phyloP scores from a whole-genome alignment of 2,797 vertebrate genomes.

The Pogonophryne albipinna region DNA sequence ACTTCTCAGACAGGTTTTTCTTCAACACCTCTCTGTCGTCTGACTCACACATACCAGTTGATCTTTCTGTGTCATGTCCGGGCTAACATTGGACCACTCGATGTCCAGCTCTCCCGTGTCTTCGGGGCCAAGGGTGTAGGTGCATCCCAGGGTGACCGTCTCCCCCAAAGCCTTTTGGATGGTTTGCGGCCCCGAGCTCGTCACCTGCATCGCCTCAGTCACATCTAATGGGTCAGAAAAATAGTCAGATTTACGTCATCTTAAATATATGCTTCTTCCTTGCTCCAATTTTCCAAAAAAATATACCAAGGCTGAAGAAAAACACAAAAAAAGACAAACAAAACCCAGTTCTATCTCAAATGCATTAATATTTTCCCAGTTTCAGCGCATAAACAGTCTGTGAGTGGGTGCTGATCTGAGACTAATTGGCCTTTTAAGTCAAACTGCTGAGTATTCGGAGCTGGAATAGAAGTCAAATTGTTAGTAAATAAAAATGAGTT shows the following conservation, averaged over 20 bases:
- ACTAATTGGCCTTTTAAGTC: constrained; percentile 75
- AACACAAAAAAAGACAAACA: constrained; percentile 17
- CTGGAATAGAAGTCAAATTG: constrained; percentile 31
- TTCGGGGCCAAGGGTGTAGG: constrained; percentile 78
- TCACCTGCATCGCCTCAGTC: constrained; percentile 85
- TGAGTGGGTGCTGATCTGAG: constrained; percentile 60
- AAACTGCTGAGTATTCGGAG: constrained; percentile 57
- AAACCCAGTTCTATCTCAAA: constrained; percentile 27
- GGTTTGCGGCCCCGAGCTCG: constrained; percentile 86
- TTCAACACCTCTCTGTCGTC: background rate
- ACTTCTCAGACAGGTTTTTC: constrained; percentile 7
- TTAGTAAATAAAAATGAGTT: constrained; percentile 29
- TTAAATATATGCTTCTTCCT: background rate
- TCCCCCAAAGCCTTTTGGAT: constrained; percentile 85
- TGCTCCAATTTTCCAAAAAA: constrained; percentile 10
- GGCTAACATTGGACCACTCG: constrained; percentile 90
- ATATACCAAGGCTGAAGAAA: constrained; percentile 13
- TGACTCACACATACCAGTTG: constrained; percentile 82
- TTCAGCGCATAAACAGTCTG: constrained; percentile 57
- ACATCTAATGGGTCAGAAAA: constrained; percentile 46
- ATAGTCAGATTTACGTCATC: background rate
- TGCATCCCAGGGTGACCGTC: constrained; percentile 86
- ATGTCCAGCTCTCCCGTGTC: constrained; percentile 92
- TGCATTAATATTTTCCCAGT: constrained; percentile 36
- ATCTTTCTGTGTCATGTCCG: constrained; percentile 88